Percentiles rank a stretch among this genome's conserved stretches.
Conservation (phyloP, 2,797 vertebrate species). For the Garrulus glandarius region DNA sequence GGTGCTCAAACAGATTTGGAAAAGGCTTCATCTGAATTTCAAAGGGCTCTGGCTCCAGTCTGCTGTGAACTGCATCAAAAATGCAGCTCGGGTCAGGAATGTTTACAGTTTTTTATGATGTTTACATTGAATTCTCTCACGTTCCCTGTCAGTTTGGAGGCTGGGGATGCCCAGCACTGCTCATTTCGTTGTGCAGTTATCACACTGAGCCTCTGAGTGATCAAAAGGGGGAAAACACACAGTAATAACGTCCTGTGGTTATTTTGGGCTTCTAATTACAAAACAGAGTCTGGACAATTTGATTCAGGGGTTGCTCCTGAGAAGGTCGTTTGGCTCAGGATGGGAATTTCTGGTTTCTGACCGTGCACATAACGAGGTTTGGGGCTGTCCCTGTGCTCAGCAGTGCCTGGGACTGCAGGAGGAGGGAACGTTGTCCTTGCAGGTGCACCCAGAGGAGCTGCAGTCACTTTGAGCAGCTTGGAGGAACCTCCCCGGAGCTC, state of each 20-base stretch:
- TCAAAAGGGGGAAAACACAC: accelerated
- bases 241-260: no score
- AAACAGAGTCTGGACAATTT: neutral
- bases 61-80: neutral
- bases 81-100: neutral
- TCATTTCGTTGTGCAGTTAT: accelerated
- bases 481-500: neutral
- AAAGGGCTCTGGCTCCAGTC: neutral
- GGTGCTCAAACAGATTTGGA: neutral
- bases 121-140: neutral
- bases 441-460: neutral
- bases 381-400: neutral
- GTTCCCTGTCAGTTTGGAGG: neutral
- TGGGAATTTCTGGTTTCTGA: neutral
- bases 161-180: neutral
- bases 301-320: neutral
- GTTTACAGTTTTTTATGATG: neutral
- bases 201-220: neutral
- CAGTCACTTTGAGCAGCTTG: neutral
- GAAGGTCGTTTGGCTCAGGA: neutral
- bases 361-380: neutral
- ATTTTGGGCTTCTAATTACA: neutral
- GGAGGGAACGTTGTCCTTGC: neutral
- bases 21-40: slow-evolving; percentile 11
- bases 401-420: neutral